phyloP scores from a whole-genome alignment of 2,113 vertebrate genomes.

The Apteryx mantelli region DNA sequence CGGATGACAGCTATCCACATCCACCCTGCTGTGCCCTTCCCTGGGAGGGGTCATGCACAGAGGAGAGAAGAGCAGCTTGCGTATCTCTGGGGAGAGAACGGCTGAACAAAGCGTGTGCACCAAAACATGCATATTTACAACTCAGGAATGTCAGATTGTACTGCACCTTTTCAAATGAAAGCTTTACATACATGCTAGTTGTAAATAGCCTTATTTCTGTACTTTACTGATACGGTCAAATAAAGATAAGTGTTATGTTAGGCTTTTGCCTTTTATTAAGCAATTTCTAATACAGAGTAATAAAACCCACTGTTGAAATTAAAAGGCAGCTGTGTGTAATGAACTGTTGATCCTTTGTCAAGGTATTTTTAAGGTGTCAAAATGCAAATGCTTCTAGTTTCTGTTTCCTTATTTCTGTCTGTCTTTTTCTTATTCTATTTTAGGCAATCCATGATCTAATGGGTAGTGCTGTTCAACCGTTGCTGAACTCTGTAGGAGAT shows the following conservation, averaged over 20 bases:
- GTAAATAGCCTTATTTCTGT: not conserved
- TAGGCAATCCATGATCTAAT: constrained; percentile 89
- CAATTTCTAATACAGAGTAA: not conserved
- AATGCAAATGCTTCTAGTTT: constrained; percentile 15
- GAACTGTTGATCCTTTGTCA: not conserved
- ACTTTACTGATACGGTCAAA: not conserved
- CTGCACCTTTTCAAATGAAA: not conserved
- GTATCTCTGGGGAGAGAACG: not conserved
- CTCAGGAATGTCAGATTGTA: not conserved
- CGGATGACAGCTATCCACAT: not conserved
- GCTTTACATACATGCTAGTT: not conserved
- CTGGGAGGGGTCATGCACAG: not conserved
- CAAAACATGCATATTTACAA: not conserved
- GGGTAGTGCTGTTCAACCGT: constrained; percentile 90
- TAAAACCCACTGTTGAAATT: not conserved
- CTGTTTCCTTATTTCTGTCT: constrained; percentile 30
- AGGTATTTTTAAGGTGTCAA: not conserved
- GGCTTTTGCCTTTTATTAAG: not conserved
- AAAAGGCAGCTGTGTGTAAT: not conserved
- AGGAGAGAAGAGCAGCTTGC: not conserved
- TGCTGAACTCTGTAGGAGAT: constrained; percentile 92
- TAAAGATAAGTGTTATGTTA: not conserved
- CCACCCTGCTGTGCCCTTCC: not conserved
- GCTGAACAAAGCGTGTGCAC: not conserved
- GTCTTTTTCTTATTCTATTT: constrained; percentile 46